phyloP scores from a whole-genome alignment of 1,140 invertebrate genomes.

The Dryas iulia region DNA sequence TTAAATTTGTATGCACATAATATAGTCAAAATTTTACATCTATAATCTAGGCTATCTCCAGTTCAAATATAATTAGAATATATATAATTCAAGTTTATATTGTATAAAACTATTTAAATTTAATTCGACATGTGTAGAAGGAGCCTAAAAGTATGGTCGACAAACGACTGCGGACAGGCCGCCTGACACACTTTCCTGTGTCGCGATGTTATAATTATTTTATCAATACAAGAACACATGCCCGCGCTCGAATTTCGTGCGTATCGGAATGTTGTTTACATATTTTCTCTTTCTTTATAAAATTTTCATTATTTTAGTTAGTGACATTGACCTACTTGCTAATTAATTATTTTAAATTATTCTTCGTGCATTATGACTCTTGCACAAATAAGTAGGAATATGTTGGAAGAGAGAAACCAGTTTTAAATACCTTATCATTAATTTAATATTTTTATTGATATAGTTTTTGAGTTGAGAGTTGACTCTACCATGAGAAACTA shows the following conservation, averaged over 20 bases:
- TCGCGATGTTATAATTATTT: slow-evolving; percentile 58
- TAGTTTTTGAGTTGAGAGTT: no score
- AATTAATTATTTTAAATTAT: background rate
- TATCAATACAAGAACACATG: slow-evolving; percentile 49
- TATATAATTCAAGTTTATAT: no score
- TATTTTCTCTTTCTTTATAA: slow-evolving; percentile 19
- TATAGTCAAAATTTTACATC: no score
- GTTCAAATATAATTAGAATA: no score
- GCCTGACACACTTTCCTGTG: slow-evolving; percentile 60
- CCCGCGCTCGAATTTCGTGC: slow-evolving; percentile 26
- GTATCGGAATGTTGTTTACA: slow-evolving; percentile 20
- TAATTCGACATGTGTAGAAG: background rate
- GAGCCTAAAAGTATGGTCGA: background rate
- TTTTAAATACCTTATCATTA: no score
- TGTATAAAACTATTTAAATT: background rate
- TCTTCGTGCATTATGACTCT: no score
- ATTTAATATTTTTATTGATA: no score
- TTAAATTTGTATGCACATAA: no score
- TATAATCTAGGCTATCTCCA: no score
- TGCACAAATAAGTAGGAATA: no score
- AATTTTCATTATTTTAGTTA: background rate
- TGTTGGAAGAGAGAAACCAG: no score
- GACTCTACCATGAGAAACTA: no score
- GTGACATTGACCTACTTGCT: slow-evolving; percentile 8
- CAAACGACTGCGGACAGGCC: slow-evolving; percentile 33